phyloP scores from a whole-genome alignment of 2,797 vertebrate genomes.

The Percopsis omiscomaycus region DNA sequence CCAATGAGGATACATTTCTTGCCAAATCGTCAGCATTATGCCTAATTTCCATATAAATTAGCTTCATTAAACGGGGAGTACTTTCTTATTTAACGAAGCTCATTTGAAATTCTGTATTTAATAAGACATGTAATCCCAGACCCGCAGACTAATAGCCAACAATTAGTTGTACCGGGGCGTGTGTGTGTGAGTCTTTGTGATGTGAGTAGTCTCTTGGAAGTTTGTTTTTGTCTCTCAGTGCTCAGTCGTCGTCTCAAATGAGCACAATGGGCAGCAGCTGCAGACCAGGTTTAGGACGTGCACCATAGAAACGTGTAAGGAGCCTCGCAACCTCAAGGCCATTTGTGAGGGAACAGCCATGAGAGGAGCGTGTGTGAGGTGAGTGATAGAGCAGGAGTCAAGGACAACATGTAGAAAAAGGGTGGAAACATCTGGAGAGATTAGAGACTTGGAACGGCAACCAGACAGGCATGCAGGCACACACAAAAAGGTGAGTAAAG shows the following conservation, averaged over 20 bases:
- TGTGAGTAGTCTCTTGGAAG: constrained; percentile 43
- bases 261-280: constrained; percentile 68
- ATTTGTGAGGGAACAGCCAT: constrained; percentile 32
- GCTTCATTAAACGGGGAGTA: constrained; percentile 82
- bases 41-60: constrained; percentile 86
- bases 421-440: constrained; percentile 57
- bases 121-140: constrained; percentile 82
- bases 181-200: constrained; percentile 13
- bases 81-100: constrained; percentile 82
- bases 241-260: constrained; percentile 63
- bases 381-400: constrained; percentile 43
- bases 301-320: constrained; percentile 35
- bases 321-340: constrained; percentile 41
- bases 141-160: constrained; percentile 80
- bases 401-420: constrained; percentile 41
- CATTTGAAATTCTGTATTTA: constrained; percentile 85
- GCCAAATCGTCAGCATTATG: constrained; percentile 75
- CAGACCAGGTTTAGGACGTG: constrained; percentile 35
- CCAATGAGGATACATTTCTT: constrained; percentile 74
- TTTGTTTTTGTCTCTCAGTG: constrained; percentile 44
- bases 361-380: constrained; percentile 39
- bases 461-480: constrained; percentile 7
- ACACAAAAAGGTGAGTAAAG: constrained; percentile 15
- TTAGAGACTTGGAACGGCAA: constrained; percentile 26
- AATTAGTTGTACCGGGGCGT: constrained; percentile 70